A percentile compares a stretch with the other conserved stretches of the same genome.
phyloP scores from a whole-genome alignment of 2,888 invertebrate species.

The Athrips mouffetella region DNA sequence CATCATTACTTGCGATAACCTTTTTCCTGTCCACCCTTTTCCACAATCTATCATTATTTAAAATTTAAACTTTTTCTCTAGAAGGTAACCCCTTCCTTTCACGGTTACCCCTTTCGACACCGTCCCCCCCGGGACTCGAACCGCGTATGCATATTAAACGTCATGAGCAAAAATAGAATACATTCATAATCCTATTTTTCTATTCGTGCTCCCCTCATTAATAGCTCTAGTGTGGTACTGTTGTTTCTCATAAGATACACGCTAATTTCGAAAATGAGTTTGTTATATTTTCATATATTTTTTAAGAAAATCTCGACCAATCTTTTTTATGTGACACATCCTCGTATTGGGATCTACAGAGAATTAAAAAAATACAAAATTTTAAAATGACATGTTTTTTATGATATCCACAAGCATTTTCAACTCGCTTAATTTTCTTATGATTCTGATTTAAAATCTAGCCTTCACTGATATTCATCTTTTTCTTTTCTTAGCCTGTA shows the following conservation, averaged over 20 bases:
- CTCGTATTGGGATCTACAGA: no score
- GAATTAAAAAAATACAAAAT: no score
- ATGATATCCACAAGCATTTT: no score
- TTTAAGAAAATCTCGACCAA: no score
- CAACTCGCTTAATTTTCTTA: no score
- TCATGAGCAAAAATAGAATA: conserved; percentile 66
- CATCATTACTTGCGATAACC: no score
- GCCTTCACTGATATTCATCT: no score
- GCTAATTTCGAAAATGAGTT: conserved; percentile 17
- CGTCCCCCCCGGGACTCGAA: conserved; percentile 27
- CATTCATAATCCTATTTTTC: conserved; percentile 67
- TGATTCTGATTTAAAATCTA: no score
- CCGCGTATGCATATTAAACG: conserved; percentile 60
- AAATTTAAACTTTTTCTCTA: conserved; percentile 7
- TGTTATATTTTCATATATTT: no score
- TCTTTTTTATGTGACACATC: no score
- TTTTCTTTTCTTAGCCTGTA: no score
- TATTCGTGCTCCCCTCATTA: conserved; percentile 45
- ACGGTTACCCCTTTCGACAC: not conserved
- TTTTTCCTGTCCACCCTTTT: conserved; percentile 20
- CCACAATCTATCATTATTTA: conserved; percentile 6
- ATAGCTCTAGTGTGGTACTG: conserved; percentile 27
- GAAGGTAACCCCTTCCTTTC: not conserved
- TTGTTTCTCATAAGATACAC: conserved; percentile 18
- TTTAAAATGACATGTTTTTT: no score